Evolutionary conservation across 2,113 vertebrate genomes (phyloP), one percentile per base, ranked within the genome.

Genomic region (Chloebia gouldiae): DNA sequence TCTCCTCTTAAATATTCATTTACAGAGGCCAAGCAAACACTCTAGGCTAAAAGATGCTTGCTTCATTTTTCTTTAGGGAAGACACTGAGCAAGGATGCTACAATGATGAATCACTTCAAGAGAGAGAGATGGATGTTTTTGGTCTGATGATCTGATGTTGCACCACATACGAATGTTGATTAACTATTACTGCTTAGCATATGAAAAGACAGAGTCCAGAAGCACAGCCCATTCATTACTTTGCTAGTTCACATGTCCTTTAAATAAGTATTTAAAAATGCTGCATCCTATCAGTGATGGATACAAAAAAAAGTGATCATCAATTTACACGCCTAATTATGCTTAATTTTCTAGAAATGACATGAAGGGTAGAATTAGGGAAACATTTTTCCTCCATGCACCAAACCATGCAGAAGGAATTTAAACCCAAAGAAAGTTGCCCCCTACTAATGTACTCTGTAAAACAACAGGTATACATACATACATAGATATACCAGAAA

Each of bases 61-160:
- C 40, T 56, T 81, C 7, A 11, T 83, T 94, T 91, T 81, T 63
- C 64, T 86, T 61, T 56, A 28, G 57, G 60, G 68, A 86, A 92
- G 79, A 90, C 27, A 81, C 0, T 6, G 68, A 94, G 42, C 19
- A 86, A 92, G 76, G 76, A 88, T 71, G 56, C 77, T 54, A 37
- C 63, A 82, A 71, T 0, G 59, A 77, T 90, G 88, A 95, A 69
- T 96, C 93, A 94, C 76, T 77, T 86, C 79, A 69, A 57, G 68
- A 94, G 79, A 73, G 81, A 80, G 90, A 95, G 92, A 93, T 90
- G 90, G 92, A 90, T 92, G 94, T 35, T 93, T 96, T 76, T 93
- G 87, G 78, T 94, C 78, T 95, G 87, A 93, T 85, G 93, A 82
- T 91, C 87, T 94, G 78, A 91, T 95, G 93, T 92, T 92, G 83